Conservation (phyloP, 64 coral and sea anemone genomes). For the Actinia tenebrosa region DNA sequence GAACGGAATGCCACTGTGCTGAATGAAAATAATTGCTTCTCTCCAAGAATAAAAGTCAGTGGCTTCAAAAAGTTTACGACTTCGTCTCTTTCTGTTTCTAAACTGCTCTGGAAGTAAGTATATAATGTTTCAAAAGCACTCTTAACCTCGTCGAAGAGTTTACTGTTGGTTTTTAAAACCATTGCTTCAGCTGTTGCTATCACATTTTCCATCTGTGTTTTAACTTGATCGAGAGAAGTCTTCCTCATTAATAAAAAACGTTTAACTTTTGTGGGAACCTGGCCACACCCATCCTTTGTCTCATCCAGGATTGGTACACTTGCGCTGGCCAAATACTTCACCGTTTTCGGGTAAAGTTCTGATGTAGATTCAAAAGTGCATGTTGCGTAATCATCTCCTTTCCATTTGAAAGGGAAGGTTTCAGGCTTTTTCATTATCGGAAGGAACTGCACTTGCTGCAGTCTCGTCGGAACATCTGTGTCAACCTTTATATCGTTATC, state of each 20-base stretch:
- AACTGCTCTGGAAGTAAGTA: not conserved
- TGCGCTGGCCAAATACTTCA: constrained; percentile 50
- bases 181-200: constrained; percentile 18
- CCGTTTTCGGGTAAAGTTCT: constrained; percentile 33
- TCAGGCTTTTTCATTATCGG: constrained; percentile 61
- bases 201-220: constrained; percentile 20
- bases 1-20: constrained; percentile 39
- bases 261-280: not conserved
- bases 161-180: constrained; percentile 15
- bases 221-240: constrained; percentile 6
- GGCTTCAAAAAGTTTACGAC: not conserved
- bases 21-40: constrained; percentile 7
- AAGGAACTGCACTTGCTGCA: constrained; percentile 53
- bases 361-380: constrained; percentile 17
- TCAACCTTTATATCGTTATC: not conserved
- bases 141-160: constrained; percentile 19
- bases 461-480: not conserved
- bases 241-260: not conserved
- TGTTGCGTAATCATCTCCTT: constrained; percentile 27
- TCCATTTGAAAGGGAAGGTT: constrained; percentile 65
- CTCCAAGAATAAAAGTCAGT: constrained; percentile 26
- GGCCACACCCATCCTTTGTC: not conserved
- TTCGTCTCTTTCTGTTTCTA: not conserved
- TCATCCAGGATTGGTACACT: constrained; percentile 30
- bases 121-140: constrained; percentile 45